Evolutionary conservation across 2,797 vertebrate species (phyloP).

Genomic region (Oryzias sinensis): DNA sequence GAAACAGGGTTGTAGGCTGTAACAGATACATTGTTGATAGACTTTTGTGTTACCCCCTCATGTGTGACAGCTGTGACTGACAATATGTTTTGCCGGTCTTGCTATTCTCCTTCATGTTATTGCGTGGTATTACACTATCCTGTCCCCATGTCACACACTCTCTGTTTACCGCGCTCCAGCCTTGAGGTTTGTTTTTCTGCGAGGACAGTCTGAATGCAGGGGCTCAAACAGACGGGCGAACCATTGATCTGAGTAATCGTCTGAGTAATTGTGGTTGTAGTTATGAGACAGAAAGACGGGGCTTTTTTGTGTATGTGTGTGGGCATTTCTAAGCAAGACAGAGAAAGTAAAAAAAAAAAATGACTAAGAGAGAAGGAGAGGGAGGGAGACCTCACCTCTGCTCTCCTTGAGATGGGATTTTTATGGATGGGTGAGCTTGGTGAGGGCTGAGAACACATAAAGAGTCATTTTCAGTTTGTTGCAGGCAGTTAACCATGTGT

Average conservation of each 20-base stretch:
- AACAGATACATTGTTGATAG: constrained; percentile 59
- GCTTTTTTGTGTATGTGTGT: constrained; percentile 54
- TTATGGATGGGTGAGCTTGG: constrained; percentile 81
- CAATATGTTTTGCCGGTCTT: constrained; percentile 67
- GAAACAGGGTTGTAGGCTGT: constrained; percentile 46
- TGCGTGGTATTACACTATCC: constrained; percentile 70
- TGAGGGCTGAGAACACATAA: constrained; percentile 81
- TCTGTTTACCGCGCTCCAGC: constrained; percentile 69
- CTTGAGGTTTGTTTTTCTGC: constrained; percentile 58
- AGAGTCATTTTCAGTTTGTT: constrained; percentile 80
- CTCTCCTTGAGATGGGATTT: constrained; percentile 85
- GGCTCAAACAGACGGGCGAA: constrained; percentile 72
- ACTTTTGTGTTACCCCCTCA: constrained; percentile 56
- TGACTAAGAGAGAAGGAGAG: constrained; percentile 28
- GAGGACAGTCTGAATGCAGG: constrained; percentile 54
- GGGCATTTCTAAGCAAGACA: constrained; percentile 54
- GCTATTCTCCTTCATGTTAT: constrained; percentile 63
- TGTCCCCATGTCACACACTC: constrained; percentile 66
- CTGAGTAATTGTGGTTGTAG: constrained; percentile 81
- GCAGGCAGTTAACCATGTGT: constrained; percentile 76
- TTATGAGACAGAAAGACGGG: constrained; percentile 78
- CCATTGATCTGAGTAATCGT: constrained; percentile 82
- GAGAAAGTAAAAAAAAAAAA: constrained; percentile 49
- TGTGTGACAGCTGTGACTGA: constrained; percentile 73
- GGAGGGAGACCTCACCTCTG: constrained; percentile 79